Percentiles rank a stretch among this genome's conserved stretches.
Conservation (phyloP, 1,140 invertebrate species). For the Rhyzopertha dominica region DNA sequence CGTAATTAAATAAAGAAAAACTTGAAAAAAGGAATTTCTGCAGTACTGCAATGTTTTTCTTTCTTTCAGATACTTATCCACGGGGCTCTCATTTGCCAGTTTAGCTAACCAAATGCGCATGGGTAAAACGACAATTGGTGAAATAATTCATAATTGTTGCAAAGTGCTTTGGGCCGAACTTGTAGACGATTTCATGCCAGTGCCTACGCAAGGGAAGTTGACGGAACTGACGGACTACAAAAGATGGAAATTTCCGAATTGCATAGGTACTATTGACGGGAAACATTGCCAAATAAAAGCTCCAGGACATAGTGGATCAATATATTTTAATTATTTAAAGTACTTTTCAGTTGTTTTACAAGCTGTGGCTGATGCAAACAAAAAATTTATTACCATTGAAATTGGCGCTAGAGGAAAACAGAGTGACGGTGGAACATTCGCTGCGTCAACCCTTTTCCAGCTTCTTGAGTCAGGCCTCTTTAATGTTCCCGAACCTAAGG, state of each 20-base stretch:
- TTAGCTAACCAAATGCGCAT: constrained; percentile 8
- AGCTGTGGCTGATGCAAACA: constrained; percentile 14
- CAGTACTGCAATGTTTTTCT: not conserved
- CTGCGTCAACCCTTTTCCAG: not conserved
- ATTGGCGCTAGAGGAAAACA: constrained; percentile 7
- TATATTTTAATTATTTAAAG: constrained; percentile 16
- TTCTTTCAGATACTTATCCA: constrained; percentile 16
- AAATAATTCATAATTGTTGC: constrained; percentile 4
- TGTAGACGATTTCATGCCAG: constrained; percentile 8
- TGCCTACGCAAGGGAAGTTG: constrained; percentile 5
- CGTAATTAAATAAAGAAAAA: too few species aligned
- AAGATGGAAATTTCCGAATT: constrained; percentile 14
- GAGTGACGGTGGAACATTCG: constrained; percentile 13
- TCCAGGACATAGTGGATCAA: constrained; percentile 7
- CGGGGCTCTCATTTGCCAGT: constrained; percentile 13
- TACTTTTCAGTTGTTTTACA: constrained; percentile 11
- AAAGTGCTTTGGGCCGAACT: constrained; percentile 8
- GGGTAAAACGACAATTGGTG: constrained; percentile 8
- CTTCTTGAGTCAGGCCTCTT: constrained; percentile 2
- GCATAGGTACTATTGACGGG: constrained; percentile 4
- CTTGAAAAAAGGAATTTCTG: too few species aligned
- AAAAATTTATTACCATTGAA: constrained; percentile 16
- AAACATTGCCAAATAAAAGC: constrained; percentile 12
- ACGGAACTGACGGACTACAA: not conserved
- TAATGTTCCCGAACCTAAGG: not conserved